phyloP scores from a whole-genome alignment of 2,888 invertebrate genomes.

The Onchidella celtica region DNA sequence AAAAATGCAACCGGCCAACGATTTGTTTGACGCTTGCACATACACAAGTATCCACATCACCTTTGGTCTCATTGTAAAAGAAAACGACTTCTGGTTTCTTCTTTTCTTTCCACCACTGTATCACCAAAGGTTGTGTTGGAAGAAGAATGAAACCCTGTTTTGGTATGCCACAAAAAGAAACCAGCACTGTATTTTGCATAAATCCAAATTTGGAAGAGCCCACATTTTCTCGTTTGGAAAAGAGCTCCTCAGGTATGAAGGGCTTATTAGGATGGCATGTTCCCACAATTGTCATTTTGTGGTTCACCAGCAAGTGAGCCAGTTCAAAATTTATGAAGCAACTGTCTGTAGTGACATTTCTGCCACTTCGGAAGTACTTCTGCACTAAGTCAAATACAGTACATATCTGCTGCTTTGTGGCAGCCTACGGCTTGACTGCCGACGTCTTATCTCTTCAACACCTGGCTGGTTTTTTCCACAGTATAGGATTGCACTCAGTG shows the following conservation, averaged over 20 bases:
- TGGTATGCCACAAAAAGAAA: background rate
- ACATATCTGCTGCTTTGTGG: background rate
- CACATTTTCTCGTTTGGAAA: background rate
- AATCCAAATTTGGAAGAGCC: background rate
- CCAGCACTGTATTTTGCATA: background rate
- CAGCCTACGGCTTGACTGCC: background rate
- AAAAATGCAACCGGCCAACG: background rate
- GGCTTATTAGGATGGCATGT: background rate
- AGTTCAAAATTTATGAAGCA: background rate
- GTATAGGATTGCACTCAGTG: background rate
- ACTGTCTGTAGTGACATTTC: background rate
- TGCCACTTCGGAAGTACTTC: background rate
- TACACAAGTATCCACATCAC: background rate
- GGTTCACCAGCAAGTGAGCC: background rate
- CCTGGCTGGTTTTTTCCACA: background rate
- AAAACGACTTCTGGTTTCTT: background rate
- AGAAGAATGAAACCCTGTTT: background rate
- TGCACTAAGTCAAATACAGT: background rate
- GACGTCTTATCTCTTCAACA: background rate
- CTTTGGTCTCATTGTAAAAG: background rate
- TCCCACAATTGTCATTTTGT: background rate
- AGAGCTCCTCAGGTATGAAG: background rate
- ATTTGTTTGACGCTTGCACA: background rate
- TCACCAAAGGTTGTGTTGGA: background rate
- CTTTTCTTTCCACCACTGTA: background rate